Evolutionary conservation across 2,888 invertebrate genomes (phyloP).

Genomic region (Hedya salicella): DNA sequence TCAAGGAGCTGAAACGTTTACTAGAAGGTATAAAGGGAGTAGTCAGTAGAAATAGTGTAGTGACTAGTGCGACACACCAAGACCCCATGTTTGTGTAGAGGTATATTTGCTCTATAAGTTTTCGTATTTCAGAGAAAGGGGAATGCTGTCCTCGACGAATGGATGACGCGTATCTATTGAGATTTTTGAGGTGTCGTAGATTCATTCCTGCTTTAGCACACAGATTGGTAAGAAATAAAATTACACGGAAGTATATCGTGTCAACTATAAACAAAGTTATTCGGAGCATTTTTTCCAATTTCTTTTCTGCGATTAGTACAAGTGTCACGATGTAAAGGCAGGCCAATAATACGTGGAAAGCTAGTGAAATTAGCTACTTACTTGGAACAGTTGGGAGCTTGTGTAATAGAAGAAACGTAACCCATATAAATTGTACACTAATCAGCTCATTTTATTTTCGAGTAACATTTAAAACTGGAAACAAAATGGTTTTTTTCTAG

Average conservation of each 20-base stretch:
- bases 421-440: not conserved
- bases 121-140: conserved; percentile 64
- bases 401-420: not conserved
- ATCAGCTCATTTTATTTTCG: too few relatives aligned
- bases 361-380: not conserved
- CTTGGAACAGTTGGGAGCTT: not conserved
- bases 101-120: conserved; percentile 39
- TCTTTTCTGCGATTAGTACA: conserved; percentile 11
- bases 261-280: not conserved
- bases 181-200: conserved; percentile 74
- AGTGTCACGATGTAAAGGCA: conserved; percentile 11
- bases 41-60: conserved; percentile 42
- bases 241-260: too few relatives aligned
- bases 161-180: conserved; percentile 75
- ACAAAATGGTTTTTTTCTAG: too few relatives aligned
- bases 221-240: conserved; percentile 68
- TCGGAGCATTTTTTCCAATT: not conserved
- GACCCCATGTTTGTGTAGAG: conserved; percentile 28
- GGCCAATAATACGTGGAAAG: conserved; percentile 20
- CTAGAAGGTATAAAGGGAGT: conserved; percentile 68
- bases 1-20: conserved; percentile 71
- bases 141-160: conserved; percentile 70
- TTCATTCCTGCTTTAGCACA: conserved; percentile 76
- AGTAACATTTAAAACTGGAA: too few relatives aligned
- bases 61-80: conserved; percentile 42